These are phyloP conservation scores for Spisula subtruncata DNA, from an alignment of 2,888 invertebrate genomes.

Conservation along the genomic window DNA sequence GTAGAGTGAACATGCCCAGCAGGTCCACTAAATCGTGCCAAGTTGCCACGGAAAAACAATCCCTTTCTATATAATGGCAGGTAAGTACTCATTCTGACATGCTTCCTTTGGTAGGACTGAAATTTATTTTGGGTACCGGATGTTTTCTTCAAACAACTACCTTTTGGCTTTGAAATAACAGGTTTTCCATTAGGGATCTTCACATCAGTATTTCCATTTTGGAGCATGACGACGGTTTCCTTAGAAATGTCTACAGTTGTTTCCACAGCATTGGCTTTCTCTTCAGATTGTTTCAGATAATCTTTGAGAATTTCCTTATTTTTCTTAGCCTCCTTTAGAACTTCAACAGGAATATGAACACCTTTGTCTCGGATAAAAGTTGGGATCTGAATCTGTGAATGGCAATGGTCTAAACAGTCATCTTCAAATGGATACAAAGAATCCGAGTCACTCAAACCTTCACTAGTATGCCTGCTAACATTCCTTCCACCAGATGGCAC, in stretches of 20 bases:
- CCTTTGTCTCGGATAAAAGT: slow-evolving; percentile 90
- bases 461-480: slow-evolving; percentile 70
- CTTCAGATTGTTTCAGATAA: slow-evolving; percentile 58
- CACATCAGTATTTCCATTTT: slow-evolving; percentile 41
- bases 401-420: slow-evolving; percentile 72
- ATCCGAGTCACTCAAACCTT: slow-evolving; percentile 64
- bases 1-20: slow-evolving; percentile 89
- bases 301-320: slow-evolving; percentile 68
- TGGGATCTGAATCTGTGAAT: slow-evolving; percentile 94
- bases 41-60: slow-evolving; percentile 86
- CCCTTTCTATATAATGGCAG: slow-evolving; percentile 85
- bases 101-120: slow-evolving; percentile 57
- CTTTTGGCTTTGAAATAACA: slow-evolving; percentile 39
- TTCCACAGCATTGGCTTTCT: neutral
- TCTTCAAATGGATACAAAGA: slow-evolving; percentile 60
- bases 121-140: slow-evolving; percentile 48
- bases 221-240: slow-evolving; percentile 34
- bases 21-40: slow-evolving; percentile 71
- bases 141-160: slow-evolving; percentile 69
- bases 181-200: slow-evolving; percentile 25
- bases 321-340: slow-evolving; percentile 74
- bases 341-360: slow-evolving; percentile 71
- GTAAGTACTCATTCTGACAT: slow-evolving; percentile 69
- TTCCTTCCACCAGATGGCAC: slow-evolving; percentile 71
- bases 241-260: slow-evolving; percentile 23